Evolutionary conservation across 2,888 invertebrate species (phyloP).

Genomic region (Apoda limacodes): DNA sequence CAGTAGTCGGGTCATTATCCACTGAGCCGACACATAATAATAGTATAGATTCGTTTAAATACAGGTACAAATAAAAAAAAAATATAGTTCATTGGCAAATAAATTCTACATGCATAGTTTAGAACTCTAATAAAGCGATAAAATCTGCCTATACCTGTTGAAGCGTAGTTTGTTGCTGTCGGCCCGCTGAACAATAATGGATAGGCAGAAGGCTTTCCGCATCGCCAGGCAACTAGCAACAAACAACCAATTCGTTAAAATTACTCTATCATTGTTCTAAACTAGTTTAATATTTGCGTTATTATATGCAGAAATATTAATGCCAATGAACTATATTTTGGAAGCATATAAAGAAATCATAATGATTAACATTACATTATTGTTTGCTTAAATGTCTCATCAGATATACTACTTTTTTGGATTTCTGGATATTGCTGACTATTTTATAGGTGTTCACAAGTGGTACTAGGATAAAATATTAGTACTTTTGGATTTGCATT

Average conservation of each 20-base stretch:
- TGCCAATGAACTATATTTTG: slow-evolving; percentile 67
- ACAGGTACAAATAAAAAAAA: slow-evolving; percentile 13
- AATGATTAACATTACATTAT: too few species aligned
- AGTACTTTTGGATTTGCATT: too few species aligned
- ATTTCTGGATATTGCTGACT: too few species aligned
- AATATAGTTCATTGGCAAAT: slow-evolving; percentile 64
- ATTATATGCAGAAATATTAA: not conserved
- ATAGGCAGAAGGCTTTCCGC: slow-evolving; percentile 73
- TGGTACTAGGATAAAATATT: too few species aligned
- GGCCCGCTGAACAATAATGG: slow-evolving; percentile 73
- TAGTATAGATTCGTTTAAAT: too few species aligned
- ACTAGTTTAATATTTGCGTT: too few species aligned
- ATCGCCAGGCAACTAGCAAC: slow-evolving; percentile 73
- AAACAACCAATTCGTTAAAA: slow-evolving; percentile 68
- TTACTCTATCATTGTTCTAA: slow-evolving; percentile 36
- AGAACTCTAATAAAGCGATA: slow-evolving; percentile 32
- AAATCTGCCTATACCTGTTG: slow-evolving; percentile 70
- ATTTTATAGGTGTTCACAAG: too few species aligned
- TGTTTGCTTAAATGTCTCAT: too few species aligned
- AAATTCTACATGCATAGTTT: slow-evolving; percentile 17
- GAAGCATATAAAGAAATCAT: too few species aligned
- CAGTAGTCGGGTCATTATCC: too few species aligned
- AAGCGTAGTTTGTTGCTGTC: slow-evolving; percentile 72
- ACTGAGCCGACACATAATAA: too few species aligned
- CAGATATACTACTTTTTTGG: too few species aligned